phyloP scores from a whole-genome alignment of 2,888 invertebrate genomes.

The Hirtodrosophila cameraria region DNA sequence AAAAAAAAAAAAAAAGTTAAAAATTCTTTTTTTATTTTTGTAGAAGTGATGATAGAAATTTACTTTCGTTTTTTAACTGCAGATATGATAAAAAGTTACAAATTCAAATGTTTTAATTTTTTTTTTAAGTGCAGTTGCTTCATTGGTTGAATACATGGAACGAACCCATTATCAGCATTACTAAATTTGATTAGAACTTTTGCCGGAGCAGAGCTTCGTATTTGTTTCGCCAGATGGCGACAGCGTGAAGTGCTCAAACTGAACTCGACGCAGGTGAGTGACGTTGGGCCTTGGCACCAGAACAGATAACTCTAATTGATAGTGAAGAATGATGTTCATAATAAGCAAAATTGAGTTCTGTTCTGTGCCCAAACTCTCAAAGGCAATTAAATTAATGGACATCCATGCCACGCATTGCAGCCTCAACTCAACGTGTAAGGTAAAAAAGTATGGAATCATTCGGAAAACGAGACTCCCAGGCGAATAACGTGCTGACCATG shows the following conservation, averaged over 20 bases:
- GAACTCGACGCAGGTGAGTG: conserved; percentile 26
- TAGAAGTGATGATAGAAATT: too few relatives aligned
- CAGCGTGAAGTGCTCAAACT: neutral
- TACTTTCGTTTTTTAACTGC: too few relatives aligned
- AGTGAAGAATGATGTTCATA: conserved; percentile 57
- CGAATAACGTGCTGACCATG: conserved; percentile 45
- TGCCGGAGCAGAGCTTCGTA: neutral
- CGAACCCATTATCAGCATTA: conserved; percentile 8
- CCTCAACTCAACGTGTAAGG: conserved; percentile 12
- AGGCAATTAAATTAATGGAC: conserved; percentile 52
- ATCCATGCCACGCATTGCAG: conserved; percentile 49
- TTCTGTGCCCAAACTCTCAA: neutral
- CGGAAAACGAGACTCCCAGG: conserved; percentile 4
- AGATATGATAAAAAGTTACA: neutral
- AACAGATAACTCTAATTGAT: conserved; percentile 47
- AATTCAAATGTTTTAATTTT: neutral
- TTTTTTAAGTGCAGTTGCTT: conserved; percentile 1
- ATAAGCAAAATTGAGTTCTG: conserved; percentile 14
- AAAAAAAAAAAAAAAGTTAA: too few relatives aligned
- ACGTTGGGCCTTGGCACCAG: neutral
- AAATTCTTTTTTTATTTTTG: too few relatives aligned
- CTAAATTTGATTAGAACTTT: conserved; percentile 3
- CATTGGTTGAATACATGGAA: conserved; percentile 2
- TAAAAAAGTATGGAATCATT: conserved; percentile 28
- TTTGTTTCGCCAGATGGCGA: conserved; percentile 28